Evolutionary conservation across 1,140 invertebrate genomes (phyloP).

Genomic region (Brachionus plicatilis): DNA sequence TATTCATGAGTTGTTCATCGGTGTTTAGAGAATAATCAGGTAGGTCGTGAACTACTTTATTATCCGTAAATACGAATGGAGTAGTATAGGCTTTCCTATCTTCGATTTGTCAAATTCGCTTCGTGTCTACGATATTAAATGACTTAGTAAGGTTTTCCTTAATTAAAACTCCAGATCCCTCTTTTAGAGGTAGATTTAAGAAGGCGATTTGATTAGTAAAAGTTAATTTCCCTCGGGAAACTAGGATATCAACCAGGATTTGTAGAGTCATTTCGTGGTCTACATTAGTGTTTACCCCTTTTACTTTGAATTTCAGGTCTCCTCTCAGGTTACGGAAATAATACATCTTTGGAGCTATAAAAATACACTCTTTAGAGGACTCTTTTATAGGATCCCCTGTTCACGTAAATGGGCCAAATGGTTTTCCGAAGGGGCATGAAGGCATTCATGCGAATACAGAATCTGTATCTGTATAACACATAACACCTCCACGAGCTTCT

Average conservation of each 20-base stretch:
- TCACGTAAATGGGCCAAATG: background rate
- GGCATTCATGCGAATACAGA: background rate
- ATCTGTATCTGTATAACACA: background rate
- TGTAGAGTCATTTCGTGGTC: background rate
- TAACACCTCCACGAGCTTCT: background rate
- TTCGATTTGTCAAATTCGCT: too few relatives aligned
- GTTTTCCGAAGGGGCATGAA: background rate
- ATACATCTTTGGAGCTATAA: background rate
- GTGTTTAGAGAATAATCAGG: background rate
- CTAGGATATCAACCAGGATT: background rate
- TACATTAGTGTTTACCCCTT: background rate
- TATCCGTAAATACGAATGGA: background rate
- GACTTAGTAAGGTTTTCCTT: background rate
- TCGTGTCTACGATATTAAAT: background rate
- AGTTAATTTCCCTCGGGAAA: background rate
- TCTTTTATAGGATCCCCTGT: background rate
- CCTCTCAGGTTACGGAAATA: background rate
- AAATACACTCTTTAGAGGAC: background rate
- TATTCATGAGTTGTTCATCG: background rate
- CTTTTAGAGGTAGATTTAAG: background rate
- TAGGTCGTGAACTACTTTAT: background rate
- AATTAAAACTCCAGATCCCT: background rate
- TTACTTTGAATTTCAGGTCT: background rate
- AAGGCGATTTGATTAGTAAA: background rate
- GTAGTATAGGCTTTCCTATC: too few relatives aligned